These are phyloP conservation scores for Steinernema khuongi DNA, from an alignment of 1,140 invertebrate species.

Conservation along the genomic window DNA sequence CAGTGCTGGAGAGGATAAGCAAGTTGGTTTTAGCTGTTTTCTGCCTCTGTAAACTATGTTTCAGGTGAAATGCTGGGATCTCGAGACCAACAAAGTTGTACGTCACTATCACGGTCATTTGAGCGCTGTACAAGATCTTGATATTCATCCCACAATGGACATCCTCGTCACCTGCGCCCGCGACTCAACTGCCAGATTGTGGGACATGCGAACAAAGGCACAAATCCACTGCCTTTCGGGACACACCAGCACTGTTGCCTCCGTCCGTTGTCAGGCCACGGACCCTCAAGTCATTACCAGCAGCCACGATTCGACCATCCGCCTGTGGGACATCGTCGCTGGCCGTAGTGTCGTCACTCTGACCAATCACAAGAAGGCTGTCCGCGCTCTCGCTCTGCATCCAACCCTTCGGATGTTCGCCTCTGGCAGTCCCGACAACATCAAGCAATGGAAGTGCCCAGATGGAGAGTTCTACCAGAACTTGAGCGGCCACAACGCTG, in stretches of 20 bases:
- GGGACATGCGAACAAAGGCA: slow-evolving; percentile 98
- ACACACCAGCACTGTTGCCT: slow-evolving; percentile 93
- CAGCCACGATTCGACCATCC: slow-evolving; percentile 71
- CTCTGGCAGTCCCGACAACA: slow-evolving; percentile 93
- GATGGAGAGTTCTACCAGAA: slow-evolving; percentile 98
- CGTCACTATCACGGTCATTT: slow-evolving; percentile 98
- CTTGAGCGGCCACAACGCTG: slow-evolving; percentile 90
- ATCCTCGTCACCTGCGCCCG: slow-evolving; percentile 85
- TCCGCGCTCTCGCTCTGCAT: slow-evolving; percentile 82
- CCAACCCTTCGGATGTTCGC: slow-evolving; percentile 91
- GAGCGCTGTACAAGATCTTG: slow-evolving; percentile 87
- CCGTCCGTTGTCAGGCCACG: slow-evolving; percentile 79
- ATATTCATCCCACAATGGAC: slow-evolving; percentile 91
- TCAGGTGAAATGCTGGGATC: slow-evolving; percentile 94
- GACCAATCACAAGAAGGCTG: slow-evolving; percentile 98
- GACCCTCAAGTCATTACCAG: slow-evolving; percentile 78
- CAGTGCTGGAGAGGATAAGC: slow-evolving; percentile 96
- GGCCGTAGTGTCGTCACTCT: slow-evolving; percentile 88
- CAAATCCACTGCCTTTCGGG: slow-evolving; percentile 94
- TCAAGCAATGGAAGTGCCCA: slow-evolving; percentile 98
- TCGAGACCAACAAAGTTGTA: slow-evolving; percentile 98
- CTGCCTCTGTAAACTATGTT: slow-evolving; percentile 20
- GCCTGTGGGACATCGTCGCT: slow-evolving; percentile 92
- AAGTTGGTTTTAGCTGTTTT: slow-evolving; percentile 60
- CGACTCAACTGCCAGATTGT: slow-evolving; percentile 89